Conservation (phyloP, 2,888 invertebrate genomes). For the Eutolmus rufibarbis region DNA sequence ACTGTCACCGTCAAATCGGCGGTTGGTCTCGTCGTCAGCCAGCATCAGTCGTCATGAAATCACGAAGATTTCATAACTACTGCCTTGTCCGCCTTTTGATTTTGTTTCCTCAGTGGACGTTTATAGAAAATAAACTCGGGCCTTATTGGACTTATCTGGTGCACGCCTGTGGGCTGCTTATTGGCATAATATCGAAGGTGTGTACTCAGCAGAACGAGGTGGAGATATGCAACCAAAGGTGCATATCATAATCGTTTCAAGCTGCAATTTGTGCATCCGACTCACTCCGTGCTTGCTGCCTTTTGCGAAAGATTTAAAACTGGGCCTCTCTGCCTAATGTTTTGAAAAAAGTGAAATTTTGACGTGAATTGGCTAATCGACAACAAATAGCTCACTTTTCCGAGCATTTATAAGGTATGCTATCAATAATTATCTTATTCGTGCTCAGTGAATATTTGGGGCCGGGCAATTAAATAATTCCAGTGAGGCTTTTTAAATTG, state of each 20-base stretch:
- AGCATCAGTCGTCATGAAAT: neutral
- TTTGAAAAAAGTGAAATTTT: constrained; percentile 5
- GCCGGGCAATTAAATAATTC: neutral
- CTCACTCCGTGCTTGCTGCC: neutral
- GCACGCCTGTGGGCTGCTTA: neutral
- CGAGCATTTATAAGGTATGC: neutral
- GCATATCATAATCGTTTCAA: neutral
- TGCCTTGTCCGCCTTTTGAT: constrained; percentile 1
- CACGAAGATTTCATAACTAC: constrained; percentile 13
- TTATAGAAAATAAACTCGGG: constrained; percentile 17
- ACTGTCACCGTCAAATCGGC: neutral
- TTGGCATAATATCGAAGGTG: constrained; percentile 14
- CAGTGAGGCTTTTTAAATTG: neutral
- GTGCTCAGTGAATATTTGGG: constrained; percentile 4
- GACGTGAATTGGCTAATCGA: neutral
- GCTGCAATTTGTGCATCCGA: neutral
- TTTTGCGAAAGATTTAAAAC: neutral
- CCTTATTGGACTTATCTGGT: neutral
- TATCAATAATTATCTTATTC: constrained; percentile 3
- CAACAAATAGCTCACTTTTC: neutral
- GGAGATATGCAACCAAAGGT: neutral
- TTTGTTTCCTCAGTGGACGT: neutral
- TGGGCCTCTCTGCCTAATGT: neutral
- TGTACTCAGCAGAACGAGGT: constrained; percentile 5
- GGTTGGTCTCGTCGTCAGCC: neutral